phyloP scores from a whole-genome alignment of 2,797 vertebrate species.

The Pogonophryne albipinna region DNA sequence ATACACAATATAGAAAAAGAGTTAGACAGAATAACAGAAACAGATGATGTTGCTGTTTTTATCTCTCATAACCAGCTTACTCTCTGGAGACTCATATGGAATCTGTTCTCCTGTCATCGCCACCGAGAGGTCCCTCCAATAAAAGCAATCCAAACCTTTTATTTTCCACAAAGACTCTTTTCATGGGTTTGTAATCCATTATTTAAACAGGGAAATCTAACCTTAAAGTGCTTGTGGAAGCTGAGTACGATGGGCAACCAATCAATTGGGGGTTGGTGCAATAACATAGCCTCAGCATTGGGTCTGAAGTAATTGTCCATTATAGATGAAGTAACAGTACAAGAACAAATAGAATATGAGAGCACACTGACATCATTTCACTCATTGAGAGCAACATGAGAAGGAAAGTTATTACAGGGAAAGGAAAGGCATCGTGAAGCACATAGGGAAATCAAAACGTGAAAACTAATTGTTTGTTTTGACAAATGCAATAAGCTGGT shows the following conservation, averaged over 20 bases:
- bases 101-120: slow-evolving; percentile 57
- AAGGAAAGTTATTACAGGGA: slow-evolving; percentile 27
- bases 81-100: slow-evolving; percentile 45
- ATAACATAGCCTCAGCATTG: slow-evolving; percentile 63
- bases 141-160: slow-evolving; percentile 64
- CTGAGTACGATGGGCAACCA: slow-evolving; percentile 52
- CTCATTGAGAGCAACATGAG: slow-evolving; percentile 36
- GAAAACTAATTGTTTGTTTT: slow-evolving; percentile 5
- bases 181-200: slow-evolving; percentile 69
- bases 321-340: slow-evolving; percentile 67
- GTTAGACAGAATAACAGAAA: background rate
- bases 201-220: slow-evolving; percentile 74
- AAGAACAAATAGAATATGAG: slow-evolving; percentile 59
- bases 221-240: slow-evolving; percentile 70
- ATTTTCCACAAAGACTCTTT: slow-evolving; percentile 59
- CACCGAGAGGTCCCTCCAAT: slow-evolving; percentile 50
- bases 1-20: slow-evolving; percentile 15
- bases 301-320: slow-evolving; percentile 76
- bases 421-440: slow-evolving; percentile 21
- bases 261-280: slow-evolving; percentile 63
- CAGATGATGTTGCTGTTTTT: slow-evolving; percentile 31
- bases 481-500: slow-evolving; percentile 7
- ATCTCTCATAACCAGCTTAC: slow-evolving; percentile 31
- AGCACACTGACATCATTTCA: slow-evolving; percentile 52
- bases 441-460: slow-evolving; percentile 42